Evolutionary conservation across 2,113 vertebrate species (phyloP), one percentile per base, ranked within the genome.

Genomic region (Scortum barcoo): DNA sequence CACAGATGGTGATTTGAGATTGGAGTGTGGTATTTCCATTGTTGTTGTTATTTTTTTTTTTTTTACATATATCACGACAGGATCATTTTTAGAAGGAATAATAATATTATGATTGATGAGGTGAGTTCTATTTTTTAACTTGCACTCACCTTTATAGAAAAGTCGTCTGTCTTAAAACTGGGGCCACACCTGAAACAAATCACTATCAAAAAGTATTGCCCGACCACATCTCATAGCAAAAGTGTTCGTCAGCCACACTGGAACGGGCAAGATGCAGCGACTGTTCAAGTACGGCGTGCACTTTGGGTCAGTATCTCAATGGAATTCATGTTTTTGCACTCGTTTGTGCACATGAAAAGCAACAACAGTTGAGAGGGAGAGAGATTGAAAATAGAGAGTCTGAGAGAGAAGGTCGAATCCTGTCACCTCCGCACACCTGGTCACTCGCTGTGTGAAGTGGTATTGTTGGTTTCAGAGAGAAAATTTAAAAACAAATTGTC

Each of bases 1-100:
- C 78, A 80, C 84, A 84, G 82, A 90, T 88, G 84, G 79, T 69
- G 74, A 83, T 66, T 74, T 66, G 50, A 88, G 86, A 76, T 76
- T 30, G 17, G 38, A 74, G 69, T 51, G 50, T 57, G 46, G 54
- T 44, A 74, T 81, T 76, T 26, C 22, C 38, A 71, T 70, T 46
- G 26, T 70, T n/a, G n/a, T n/a, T n/a, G n/a, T n/a, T n/a, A n/a
- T n/a, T n/a, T n/a, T n/a, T n/a, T n/a, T n/a, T n/a, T n/a, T n/a
- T 84, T 79, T 78, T 46, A 26, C 60, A 86, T 51, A n/a, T 36
- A 58, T 63, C 67, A 22, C 28, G 53, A 76, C 20, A 38, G 17
- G n/a, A 38, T 44, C 4, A 60, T 56, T 69, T 74, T 14, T 5
- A 20, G 4, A n/a, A 42, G 17, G 72, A 68, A 57, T 20, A n/a